Base-by-base conservation (phyloP, 1,140 invertebrate species). In the Cyclina sinensis region DNA sequence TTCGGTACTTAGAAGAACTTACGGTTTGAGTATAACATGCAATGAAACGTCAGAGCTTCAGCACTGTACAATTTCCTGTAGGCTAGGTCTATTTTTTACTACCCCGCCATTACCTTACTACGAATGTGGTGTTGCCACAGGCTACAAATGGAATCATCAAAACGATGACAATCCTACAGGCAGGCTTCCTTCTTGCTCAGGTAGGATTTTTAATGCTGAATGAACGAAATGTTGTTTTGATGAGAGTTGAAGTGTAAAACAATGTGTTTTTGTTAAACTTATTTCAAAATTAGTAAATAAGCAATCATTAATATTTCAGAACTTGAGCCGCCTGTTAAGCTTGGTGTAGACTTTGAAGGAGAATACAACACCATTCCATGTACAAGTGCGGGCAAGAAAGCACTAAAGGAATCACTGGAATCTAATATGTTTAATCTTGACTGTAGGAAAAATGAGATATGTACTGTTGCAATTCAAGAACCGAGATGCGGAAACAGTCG, bases 81-180 rank as follows among this genome's bases (percentile, higher is more conserved):
- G 74, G 27, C 37, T 74, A 16, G 57, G 57, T 18, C 35, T 86
- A 5, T 86, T 65, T 32, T 79, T 86, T 48, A 37, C 73, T 9
- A 65, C 7, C 21, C 51, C 85, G 9, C 51, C 85, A 2, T 32
- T 78, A 30, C 73, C 85, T n/a, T 78, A 32, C 4, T 86, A 86
- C 51, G 74, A 86, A 32, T 86, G 85, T 32, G 85, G 85, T 18
- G n/a, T 48, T 27, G 16, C 37, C 0, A 86, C 85, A 3, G 85
- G 70, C 12, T 86, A 79, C 51, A 79, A 62, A 65, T 86, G 85
- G 85, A 86, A 86, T 35, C 85, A 86, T 30, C 73, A 79, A 35
- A 86, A 35, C 12, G 21, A 62, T 4, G 30, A 59, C 5, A 86
- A 86, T 35, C 73, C 85, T n/a, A 32, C 43, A 24, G 85, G 32